These are phyloP conservation scores for Nothobranchius kuhntae DNA, from an alignment of 2,113 vertebrate genomes.

Conservation along the genomic window DNA sequence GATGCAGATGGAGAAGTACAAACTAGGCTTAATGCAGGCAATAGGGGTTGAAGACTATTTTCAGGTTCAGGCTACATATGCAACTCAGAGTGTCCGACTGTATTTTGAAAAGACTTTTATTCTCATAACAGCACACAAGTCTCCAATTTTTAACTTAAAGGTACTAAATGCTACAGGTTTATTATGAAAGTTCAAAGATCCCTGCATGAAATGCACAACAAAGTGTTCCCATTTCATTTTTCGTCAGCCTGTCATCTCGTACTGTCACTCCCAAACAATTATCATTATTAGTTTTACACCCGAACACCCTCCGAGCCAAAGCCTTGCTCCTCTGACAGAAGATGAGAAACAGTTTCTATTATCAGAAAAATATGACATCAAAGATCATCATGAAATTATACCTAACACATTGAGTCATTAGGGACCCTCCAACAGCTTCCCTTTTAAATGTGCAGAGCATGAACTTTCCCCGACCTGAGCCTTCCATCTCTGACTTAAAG, in stretches of 20 bases:
- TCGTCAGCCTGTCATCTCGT: not conserved
- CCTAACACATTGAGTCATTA: not conserved
- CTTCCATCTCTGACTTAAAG: slow-evolving; percentile 29
- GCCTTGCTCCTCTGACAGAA: not conserved
- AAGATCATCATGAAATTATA: not conserved
- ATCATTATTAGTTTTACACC: not conserved
- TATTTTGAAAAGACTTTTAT: too few relatives aligned
- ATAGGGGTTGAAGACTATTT: too few relatives aligned
- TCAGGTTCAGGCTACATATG: too few relatives aligned
- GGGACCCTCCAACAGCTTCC: not conserved
- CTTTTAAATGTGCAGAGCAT: slow-evolving; percentile 3
- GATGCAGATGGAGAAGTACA: too few relatives aligned
- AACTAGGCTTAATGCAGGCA: too few relatives aligned
- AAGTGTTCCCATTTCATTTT: not conserved
- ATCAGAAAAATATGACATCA: not conserved
- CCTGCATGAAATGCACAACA: not conserved
- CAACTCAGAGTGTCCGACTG: too few relatives aligned
- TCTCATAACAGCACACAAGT: too few relatives aligned
- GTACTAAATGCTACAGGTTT: not conserved
- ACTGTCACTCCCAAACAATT: not conserved
- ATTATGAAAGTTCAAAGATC: not conserved
- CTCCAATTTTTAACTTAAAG: not conserved
- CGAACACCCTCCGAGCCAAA: not conserved
- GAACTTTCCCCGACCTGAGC: slow-evolving; percentile 37
- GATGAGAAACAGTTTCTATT: not conserved